Evolutionary conservation across 2,797 vertebrate species (phyloP).

Genomic region (Merluccius polli): DNA sequence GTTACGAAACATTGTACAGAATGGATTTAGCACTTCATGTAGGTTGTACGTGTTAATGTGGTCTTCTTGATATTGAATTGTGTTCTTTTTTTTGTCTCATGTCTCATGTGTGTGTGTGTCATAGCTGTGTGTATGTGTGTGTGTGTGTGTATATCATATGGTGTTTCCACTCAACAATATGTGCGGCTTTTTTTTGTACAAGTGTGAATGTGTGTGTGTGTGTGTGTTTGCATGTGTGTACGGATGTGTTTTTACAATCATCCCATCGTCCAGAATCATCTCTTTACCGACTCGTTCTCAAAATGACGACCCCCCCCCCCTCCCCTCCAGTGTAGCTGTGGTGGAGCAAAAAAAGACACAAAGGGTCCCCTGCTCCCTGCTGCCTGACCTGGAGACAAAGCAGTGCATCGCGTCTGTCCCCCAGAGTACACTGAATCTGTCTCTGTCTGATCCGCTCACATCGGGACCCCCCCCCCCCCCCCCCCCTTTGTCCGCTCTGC

Average conservation of each 20-base stretch:
- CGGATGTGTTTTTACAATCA: constrained; percentile 58
- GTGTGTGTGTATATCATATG: background rate
- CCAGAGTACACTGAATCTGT: background rate
- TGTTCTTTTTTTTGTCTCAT: constrained; percentile 11
- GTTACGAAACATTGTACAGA: constrained; percentile 61
- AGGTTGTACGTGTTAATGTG: constrained; percentile 50
- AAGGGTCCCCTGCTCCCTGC: constrained; percentile 29
- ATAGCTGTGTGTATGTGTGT: background rate
- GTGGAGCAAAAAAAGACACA: constrained; percentile 55
- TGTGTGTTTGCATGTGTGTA: constrained; percentile 17
- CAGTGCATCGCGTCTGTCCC: constrained; percentile 56
- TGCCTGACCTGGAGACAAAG: constrained; percentile 55
- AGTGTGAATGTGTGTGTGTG: constrained; percentile 26
- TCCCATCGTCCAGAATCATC: constrained; percentile 38
- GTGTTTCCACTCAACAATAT: background rate
- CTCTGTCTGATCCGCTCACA: constrained; percentile 44
- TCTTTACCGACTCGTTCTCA: constrained; percentile 40
- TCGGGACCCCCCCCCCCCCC: constrained; percentile 42
- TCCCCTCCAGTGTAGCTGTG: constrained; percentile 44
- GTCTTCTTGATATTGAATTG: constrained; percentile 41
- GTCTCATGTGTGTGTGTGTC: background rate
- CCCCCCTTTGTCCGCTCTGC: constrained; percentile 43
- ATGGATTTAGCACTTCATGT: constrained; percentile 58
- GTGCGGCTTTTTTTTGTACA: background rate
- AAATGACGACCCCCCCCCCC: constrained; percentile 23